Percentiles rank a stretch among this genome's conserved stretches.
phyloP scores from a whole-genome alignment of 2,797 vertebrate species.

The Streptopelia turtur region DNA sequence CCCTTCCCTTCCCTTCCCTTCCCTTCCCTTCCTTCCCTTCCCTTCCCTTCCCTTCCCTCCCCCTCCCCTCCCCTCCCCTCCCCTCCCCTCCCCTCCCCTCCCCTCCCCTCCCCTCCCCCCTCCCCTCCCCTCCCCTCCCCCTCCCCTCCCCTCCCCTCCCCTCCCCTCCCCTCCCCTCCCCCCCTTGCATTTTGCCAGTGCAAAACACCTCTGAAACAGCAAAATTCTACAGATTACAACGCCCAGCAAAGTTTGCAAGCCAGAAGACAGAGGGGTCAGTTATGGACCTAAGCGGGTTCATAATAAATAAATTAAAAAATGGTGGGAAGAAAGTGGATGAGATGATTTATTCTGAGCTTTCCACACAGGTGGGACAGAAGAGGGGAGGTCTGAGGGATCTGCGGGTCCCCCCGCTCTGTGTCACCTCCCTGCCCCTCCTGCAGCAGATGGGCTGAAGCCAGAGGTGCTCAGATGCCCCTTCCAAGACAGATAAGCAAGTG shows the following conservation, averaged over 20 bases:
- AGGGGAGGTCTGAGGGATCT: neutral
- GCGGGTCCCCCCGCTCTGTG: neutral
- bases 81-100: no score
- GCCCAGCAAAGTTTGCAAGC: neutral
- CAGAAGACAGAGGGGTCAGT: neutral
- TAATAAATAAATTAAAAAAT: no score
- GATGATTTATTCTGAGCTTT: neutral
- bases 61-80: no score
- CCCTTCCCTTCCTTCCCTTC: no score
- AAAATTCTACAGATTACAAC: neutral
- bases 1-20: no score
- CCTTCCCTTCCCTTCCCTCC: no score
- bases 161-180: neutral
- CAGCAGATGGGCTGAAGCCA: neutral
- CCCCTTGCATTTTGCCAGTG: neutral
- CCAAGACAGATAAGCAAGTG: neutral
- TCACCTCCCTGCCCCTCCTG: neutral
- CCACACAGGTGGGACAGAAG: neutral
- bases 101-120: no score
- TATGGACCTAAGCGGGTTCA: neutral
- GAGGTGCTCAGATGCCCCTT: neutral
- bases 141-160: no score
- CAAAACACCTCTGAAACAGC: neutral
- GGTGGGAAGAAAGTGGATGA: neutral
- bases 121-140: no score